Percentiles rank a stretch among this genome's conserved stretches.
Conservation (phyloP, 2,888 invertebrate genomes). For the Sisyra terminalis region DNA sequence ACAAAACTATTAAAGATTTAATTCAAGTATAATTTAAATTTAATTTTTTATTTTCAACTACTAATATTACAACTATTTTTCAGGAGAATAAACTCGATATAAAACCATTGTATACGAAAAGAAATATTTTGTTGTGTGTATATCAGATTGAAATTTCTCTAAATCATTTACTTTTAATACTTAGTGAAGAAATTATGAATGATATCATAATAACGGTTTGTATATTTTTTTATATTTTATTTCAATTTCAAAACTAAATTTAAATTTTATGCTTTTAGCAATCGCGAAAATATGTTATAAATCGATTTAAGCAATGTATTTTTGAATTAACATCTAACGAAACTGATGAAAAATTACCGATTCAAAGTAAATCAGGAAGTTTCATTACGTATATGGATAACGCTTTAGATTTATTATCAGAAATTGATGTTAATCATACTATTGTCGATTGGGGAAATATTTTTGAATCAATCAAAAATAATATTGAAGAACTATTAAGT, state of each 20-base stretch:
- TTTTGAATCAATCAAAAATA: constrained; percentile 7
- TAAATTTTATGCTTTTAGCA: constrained; percentile 15
- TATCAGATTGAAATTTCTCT: constrained; percentile 14
- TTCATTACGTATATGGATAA: constrained; percentile 23
- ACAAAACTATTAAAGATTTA: too few species aligned
- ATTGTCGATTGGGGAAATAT: too few species aligned
- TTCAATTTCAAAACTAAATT: background rate
- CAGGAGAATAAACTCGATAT: background rate
- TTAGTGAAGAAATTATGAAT: constrained; percentile 13
- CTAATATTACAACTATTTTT: too few species aligned
- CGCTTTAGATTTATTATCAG: constrained; percentile 19
- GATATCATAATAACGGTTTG: constrained; percentile 13
- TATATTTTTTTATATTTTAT: constrained; percentile 2
- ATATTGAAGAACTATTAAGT: constrained; percentile 23
- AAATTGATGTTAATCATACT: constrained; percentile 15
- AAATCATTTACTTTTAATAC: constrained; percentile 14
- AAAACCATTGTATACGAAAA: background rate
- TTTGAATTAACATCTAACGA: constrained; percentile 14
- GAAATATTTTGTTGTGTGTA: constrained; percentile 1
- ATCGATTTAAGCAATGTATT: constrained; percentile 15
- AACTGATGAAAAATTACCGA: constrained; percentile 5
- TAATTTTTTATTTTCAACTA: too few species aligned
- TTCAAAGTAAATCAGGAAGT: constrained; percentile 4
- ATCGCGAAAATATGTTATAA: constrained; percentile 16
- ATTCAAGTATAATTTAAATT: too few species aligned